Conservation (phyloP, 2,113 vertebrate species). For the Lophotis ruficrista region DNA sequence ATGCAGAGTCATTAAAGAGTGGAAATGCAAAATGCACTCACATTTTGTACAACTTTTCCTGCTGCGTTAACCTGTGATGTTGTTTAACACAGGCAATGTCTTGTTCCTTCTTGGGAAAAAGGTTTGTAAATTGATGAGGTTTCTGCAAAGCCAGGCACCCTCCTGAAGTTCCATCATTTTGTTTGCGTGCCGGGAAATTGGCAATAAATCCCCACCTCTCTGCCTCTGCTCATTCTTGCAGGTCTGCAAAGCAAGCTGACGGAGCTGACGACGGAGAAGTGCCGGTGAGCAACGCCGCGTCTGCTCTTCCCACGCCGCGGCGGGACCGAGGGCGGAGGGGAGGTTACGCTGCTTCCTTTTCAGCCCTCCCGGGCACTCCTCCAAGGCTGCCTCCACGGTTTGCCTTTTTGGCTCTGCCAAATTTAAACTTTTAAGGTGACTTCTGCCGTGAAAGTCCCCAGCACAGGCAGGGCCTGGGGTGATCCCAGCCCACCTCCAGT, state of each 20-base stretch:
- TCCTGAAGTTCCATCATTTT: background rate
- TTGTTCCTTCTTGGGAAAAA: background rate
- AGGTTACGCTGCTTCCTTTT: background rate
- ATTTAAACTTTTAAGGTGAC: background rate
- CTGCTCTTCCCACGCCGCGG: background rate
- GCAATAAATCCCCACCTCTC: background rate
- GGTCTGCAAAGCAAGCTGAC: constrained; percentile 88
- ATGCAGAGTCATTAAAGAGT: background rate
- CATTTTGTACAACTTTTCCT: background rate
- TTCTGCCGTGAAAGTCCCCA: background rate
- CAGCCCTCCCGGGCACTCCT: background rate
- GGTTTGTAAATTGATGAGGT: background rate
- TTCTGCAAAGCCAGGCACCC: background rate
- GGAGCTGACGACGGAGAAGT: constrained; percentile 90
- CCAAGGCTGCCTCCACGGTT: background rate
- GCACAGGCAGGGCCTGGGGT: background rate
- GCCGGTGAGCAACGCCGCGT: constrained; percentile 79
- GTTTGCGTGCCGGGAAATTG: background rate
- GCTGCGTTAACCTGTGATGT: background rate
- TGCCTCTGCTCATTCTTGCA: constrained; percentile 17
- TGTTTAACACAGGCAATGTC: background rate
- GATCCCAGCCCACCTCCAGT: background rate
- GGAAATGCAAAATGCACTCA: background rate
- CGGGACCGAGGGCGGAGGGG: background rate
- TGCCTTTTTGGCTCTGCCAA: background rate